Percentiles rank a stretch among this genome's conserved stretches.
Evolutionary conservation across 2,113 vertebrate species (phyloP).

Genomic region (Ia io): DNA sequence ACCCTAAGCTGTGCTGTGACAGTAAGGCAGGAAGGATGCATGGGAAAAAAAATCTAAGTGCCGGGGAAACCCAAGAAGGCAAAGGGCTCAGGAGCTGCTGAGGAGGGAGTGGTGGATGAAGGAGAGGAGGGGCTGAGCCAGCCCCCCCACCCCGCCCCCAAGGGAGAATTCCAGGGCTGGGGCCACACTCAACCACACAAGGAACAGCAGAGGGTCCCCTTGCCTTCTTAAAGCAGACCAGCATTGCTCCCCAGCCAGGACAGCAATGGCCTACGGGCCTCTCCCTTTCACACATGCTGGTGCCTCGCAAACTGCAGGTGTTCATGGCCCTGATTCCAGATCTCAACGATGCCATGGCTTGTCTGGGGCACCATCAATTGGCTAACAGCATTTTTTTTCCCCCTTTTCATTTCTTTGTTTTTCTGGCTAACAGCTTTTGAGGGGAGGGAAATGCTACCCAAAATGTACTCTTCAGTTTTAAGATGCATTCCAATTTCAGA

Average conservation of each 20-base stretch:
- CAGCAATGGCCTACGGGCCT: not conserved
- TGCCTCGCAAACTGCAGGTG: not conserved
- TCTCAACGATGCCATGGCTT: not conserved
- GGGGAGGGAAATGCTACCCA: not conserved
- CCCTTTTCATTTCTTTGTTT: not conserved
- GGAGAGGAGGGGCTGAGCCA: not conserved
- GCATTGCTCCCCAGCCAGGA: accelerated
- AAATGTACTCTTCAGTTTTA: not conserved
- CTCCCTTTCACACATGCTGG: not conserved
- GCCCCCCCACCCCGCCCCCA: not conserved
- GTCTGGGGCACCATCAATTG: not conserved
- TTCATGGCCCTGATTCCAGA: not conserved
- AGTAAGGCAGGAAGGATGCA: slow-evolving; percentile 46
- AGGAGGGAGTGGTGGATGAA: not conserved
- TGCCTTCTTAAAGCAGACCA: not conserved
- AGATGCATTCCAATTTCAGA: not conserved
- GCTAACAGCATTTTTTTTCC: not conserved
- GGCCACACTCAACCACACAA: not conserved
- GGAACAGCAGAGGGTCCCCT: not conserved
- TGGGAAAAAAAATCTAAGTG: slow-evolving; percentile 22
- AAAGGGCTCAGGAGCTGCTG: slow-evolving; percentile 26
- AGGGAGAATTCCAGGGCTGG: not conserved
- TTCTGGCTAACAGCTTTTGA: not conserved
- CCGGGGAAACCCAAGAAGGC: slow-evolving; percentile 55
- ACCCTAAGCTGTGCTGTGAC: slow-evolving; percentile 36